Base-by-base conservation (phyloP, 2,888 invertebrate species). In the Pardosa pseudoannulata region DNA sequence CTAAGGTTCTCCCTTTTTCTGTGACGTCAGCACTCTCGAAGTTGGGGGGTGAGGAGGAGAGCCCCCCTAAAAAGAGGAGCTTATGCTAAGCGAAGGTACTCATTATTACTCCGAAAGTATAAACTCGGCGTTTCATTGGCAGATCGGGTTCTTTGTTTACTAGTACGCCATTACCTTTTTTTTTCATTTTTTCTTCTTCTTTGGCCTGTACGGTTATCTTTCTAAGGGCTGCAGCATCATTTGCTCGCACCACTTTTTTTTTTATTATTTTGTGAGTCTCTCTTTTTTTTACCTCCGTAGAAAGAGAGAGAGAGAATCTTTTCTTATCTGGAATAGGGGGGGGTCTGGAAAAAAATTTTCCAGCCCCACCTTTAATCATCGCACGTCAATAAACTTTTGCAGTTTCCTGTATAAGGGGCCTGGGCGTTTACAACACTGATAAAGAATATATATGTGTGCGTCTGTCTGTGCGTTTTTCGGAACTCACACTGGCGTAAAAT, bases 71-170 rank as follows among this genome's bases (percentile, higher is more conserved):
- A 74, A 62, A 70, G 81, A 41, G 62, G 73, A 78, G 83, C 83
- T 85, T 79, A 85, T 85, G 83, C 78, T 85, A 85, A 85, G 83
- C 83, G 73, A 64, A 70, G 78, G 62, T 56, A 68, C 83, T 85
- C 83, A 85, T 85, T 85, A 85, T 85, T 85, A 78, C 83, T 72
- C 67, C 65, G 78, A 71, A 78, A 76, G 76, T 76, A 83, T 83
- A 83, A 85, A 73, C 83, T 76, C 83, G 78, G 27, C 78, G 27
- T 85, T 79, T 85, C 83, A 85, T 85, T 85, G 83, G 83, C 83
- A 78, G 83, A 83, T 79, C 83, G 68, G 31, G 73, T 79, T 78
- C 79, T 85, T 85, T 83, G 83, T 85, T 85, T 85, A 85, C 83
- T 79, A 68, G 73, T 78, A 56, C 73, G 41, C 83, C 83, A 85